These are phyloP conservation scores for Casuarius casuarius DNA, from an alignment of 2,113 vertebrate species.

Conservation along the genomic window DNA sequence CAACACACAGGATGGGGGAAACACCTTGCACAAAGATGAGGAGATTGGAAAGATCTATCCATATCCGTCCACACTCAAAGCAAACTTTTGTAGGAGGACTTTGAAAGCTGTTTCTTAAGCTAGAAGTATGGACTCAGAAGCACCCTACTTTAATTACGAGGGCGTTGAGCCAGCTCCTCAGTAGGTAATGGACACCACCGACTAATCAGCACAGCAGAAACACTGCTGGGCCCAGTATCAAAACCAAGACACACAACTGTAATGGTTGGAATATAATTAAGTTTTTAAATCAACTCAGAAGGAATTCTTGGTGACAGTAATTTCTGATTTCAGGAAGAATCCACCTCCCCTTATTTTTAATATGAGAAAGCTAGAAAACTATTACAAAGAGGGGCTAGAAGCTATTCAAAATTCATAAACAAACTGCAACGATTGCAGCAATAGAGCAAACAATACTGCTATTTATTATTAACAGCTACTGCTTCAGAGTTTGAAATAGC, in stretches of 20 bases:
- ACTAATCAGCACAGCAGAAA: background rate
- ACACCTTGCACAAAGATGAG: background rate
- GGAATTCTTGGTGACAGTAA: fast-evolving
- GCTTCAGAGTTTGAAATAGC: background rate
- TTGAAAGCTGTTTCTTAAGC: fast-evolving
- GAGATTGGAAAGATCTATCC: background rate
- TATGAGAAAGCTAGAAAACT: background rate
- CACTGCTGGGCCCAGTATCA: background rate
- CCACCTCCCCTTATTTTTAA: background rate
- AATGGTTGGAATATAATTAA: background rate
- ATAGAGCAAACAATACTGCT: background rate
- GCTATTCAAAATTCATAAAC: background rate
- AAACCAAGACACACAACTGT: no score
- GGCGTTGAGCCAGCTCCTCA: background rate
- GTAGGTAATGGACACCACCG: no score
- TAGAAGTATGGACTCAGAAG: fast-evolving
- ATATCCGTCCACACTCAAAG: fast-evolving
- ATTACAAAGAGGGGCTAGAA: fast-evolving
- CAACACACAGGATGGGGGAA: no score
- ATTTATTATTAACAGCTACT: fast-evolving
- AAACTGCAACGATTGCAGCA: background rate
- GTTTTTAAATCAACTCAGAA: background rate
- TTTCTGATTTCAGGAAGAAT: background rate
- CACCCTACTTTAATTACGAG: background rate
- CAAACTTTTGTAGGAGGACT: background rate